Base-by-base conservation (phyloP, 2,113 vertebrate species). In the Fulmarus glacialis region DNA sequence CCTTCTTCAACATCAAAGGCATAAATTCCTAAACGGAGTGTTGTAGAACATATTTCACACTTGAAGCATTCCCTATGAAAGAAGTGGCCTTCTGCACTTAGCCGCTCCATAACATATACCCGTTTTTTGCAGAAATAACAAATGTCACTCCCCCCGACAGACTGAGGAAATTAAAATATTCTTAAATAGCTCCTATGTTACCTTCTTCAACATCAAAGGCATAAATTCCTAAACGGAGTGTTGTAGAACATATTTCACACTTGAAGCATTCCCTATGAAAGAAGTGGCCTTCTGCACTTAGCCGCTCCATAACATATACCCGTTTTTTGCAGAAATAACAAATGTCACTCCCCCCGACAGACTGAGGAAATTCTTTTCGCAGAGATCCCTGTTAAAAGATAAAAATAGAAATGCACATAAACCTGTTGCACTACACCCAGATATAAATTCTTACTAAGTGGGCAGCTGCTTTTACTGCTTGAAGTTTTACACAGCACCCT, bases 61-160 rank as follows among this genome's bases (percentile, higher is more conserved):
- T 99, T 99, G 96, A 99, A 99, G 88, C 99, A 99, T 90, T 99
- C 99, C 23, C 99, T 98, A 91, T 99, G 99, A 97, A 99, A 99
- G 98, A 99, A 99, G 83, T 99, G 98, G 6, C 99, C 99, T 92
- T 99, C 99, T 0, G 99, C 99, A 14, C 99, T 99, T 93, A 99
- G 98, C 53, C 99, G 96, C 98, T 99, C 99, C 98, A 99, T 99
- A 90, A 99, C 98, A 2, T 99, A 99, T 30, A 99, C 99, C 3
- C 99, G 99, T 87, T 98, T 99, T 93, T 99, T 98, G 78, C 99
- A 99, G 58, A 98, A 99, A 87, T 99, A 99, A 70, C 99, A 99
- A 82, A 97, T 99, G 97, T 99, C 99, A 7, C 98, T 98, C 23
- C 99, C 99, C 0, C 99, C 99, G 3, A 99, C 53, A 29, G 97